Percentiles rank a stretch among this genome's conserved stretches.
Conservation (phyloP, 2,113 vertebrate genomes). For the Carlito syrichta region DNA sequence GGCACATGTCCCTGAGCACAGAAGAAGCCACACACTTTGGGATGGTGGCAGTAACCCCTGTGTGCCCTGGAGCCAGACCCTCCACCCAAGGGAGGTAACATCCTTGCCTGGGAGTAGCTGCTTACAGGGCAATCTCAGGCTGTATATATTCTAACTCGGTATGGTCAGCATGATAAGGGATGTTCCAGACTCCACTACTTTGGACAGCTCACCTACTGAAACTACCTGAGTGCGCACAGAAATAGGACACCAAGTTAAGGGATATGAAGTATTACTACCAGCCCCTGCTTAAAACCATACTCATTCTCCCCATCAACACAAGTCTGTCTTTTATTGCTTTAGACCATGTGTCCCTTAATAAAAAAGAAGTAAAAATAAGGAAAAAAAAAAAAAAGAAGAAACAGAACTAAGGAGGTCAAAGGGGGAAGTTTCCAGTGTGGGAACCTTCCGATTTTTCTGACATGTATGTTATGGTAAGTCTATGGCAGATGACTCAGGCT, state of each 20-base stretch:
- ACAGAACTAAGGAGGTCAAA: no score
- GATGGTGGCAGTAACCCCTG: neutral
- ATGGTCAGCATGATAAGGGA: neutral
- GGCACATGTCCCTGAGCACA: neutral
- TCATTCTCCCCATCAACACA: no score
- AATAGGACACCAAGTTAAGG: neutral
- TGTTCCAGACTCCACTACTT: neutral
- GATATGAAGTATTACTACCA: neutral
- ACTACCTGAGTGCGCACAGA: neutral
- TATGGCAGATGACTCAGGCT: neutral
- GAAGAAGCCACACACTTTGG: neutral
- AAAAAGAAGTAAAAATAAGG: neutral
- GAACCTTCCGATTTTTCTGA: neutral
- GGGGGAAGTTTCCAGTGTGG: neutral
- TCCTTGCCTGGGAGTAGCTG: no score
- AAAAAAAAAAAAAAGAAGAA: no score
- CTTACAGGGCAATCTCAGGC: neutral
- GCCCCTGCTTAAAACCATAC: neutral
- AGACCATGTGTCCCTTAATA: neutral
- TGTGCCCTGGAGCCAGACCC: neutral
- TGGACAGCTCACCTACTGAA: neutral
- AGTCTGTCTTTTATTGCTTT: neutral
- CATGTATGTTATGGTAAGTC: neutral
- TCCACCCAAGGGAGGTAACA: neutral
- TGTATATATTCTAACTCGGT: neutral